Conservation (phyloP, 2,113 vertebrate species). For the Gambusia holbrooki region DNA sequence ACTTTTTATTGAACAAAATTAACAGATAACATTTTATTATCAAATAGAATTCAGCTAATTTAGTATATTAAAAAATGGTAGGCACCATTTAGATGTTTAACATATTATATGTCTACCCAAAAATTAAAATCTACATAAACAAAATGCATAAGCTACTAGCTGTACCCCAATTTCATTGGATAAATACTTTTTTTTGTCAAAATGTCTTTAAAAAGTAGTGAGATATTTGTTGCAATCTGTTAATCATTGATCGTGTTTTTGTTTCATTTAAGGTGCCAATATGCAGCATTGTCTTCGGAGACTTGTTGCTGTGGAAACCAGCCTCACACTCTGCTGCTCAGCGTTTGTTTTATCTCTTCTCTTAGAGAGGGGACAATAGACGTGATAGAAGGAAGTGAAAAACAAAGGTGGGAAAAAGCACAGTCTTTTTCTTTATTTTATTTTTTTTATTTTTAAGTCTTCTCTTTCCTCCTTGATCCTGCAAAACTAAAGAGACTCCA, state of each 20-base stretch:
- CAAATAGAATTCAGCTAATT: no score
- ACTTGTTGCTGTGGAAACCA: slow-evolving; percentile 63
- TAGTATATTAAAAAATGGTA: background rate
- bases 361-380: slow-evolving; percentile 7
- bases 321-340: slow-evolving; percentile 25
- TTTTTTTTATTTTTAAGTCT: background rate
- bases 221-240: background rate
- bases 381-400: slow-evolving; percentile 4
- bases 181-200: background rate
- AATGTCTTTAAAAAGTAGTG: background rate
- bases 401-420: slow-evolving; percentile 51
- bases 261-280: slow-evolving; percentile 44
- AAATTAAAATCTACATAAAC: background rate
- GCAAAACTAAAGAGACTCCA: background rate
- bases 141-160: background rate
- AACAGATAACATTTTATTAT: no score
- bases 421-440: background rate
- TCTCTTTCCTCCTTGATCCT: background rate
- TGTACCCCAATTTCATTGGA: background rate
- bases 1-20: background rate
- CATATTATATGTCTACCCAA: background rate
- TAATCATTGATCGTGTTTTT: background rate
- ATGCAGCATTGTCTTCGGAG: slow-evolving; percentile 51
- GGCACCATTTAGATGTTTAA: background rate
- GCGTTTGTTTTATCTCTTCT: slow-evolving; percentile 40